Evolutionary conservation across 2,888 invertebrate species (phyloP).

Genomic region (Seladonia tumulorum): DNA sequence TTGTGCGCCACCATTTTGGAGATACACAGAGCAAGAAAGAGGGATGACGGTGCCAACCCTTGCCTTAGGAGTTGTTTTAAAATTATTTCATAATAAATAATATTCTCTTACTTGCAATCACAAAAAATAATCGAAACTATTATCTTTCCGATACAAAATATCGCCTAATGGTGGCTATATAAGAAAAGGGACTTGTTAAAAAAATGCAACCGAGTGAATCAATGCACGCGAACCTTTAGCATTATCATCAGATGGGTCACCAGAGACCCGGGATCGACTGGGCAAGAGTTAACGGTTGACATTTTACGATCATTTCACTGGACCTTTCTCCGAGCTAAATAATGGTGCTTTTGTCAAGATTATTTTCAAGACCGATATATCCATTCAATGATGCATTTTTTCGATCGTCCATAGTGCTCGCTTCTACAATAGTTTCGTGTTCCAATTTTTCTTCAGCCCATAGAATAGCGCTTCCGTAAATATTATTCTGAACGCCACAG

Average conservation of each 20-base stretch:
- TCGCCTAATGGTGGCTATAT: neutral
- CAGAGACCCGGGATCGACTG: neutral
- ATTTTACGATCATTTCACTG: neutral
- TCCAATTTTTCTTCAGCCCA: neutral
- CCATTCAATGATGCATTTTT: neutral
- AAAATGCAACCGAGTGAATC: neutral
- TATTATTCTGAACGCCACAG: neutral
- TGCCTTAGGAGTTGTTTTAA: neutral
- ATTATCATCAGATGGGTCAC: neutral
- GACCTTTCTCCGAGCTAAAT: neutral
- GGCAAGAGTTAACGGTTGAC: neutral
- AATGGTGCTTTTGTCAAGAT: neutral
- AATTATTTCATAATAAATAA: no score
- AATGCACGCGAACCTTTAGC: neutral
- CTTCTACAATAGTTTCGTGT: neutral
- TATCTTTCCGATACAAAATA: neutral
- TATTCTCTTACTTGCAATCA: no score
- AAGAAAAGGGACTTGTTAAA: neutral
- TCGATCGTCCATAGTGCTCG: neutral
- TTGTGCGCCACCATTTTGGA: no score
- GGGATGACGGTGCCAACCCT: neutral
- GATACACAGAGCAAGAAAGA: no score
- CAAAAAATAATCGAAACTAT: no score
- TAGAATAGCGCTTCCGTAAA: neutral
- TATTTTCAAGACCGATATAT: neutral